Evolutionary conservation across 2,797 vertebrate species (phyloP).

Genomic region (Tinamus major): DNA sequence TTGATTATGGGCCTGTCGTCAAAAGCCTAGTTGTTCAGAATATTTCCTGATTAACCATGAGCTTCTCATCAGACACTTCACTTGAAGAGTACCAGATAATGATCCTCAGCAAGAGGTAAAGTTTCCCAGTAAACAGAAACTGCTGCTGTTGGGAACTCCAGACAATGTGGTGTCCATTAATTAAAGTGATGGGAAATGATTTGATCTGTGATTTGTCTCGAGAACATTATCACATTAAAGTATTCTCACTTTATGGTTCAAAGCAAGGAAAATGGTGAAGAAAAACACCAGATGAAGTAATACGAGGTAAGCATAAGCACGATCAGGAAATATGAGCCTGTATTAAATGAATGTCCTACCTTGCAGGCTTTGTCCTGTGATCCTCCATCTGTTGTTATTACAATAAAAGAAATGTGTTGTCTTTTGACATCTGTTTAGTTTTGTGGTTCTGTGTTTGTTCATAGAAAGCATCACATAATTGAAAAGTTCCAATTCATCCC

Average conservation of each 20-base stretch:
- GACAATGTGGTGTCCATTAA: slow-evolving; percentile 31
- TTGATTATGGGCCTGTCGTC: slow-evolving; percentile 46
- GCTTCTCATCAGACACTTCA: slow-evolving; percentile 32
- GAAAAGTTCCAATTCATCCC: neutral
- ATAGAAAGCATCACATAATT: neutral
- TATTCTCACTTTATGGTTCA: neutral
- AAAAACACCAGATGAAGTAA: neutral
- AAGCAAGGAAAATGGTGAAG: neutral
- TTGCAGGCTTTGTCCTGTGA: neutral
- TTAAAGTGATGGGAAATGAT: slow-evolving; percentile 56
- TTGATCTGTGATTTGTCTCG: neutral
- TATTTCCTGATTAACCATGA: slow-evolving; percentile 53
- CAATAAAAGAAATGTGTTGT: slow-evolving; percentile 12
- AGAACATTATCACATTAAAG: neutral
- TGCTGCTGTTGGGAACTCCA: slow-evolving; percentile 41
- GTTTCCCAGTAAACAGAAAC: slow-evolving; percentile 53
- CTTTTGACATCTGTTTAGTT: slow-evolving; percentile 22
- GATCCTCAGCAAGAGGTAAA: slow-evolving; percentile 53
- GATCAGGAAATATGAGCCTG: neutral
- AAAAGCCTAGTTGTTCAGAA: slow-evolving; percentile 26
- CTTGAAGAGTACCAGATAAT: slow-evolving; percentile 11
- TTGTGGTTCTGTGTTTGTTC: slow-evolving; percentile 45
- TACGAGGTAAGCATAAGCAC: neutral
- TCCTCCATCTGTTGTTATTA: slow-evolving; percentile 34
- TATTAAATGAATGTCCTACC: slow-evolving; percentile 10